These are phyloP conservation scores for Samia ricini DNA, from an alignment of 1,140 invertebrate species.

Conservation along the genomic window DNA sequence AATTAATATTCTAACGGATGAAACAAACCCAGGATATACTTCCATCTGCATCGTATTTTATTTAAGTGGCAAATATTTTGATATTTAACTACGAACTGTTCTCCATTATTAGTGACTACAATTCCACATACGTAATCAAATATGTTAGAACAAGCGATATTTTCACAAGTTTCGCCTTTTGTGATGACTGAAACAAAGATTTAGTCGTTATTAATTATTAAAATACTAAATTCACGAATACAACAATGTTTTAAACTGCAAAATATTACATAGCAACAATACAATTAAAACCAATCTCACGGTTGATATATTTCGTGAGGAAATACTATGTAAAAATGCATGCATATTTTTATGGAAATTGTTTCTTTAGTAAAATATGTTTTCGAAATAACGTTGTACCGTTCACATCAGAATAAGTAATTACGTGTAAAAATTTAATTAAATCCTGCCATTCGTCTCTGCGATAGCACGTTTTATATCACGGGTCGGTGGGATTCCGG, in stretches of 20 bases:
- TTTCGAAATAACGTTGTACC: constrained; percentile 26
- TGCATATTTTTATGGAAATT: constrained; percentile 6
- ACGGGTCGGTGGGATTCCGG: constrained; percentile 10
- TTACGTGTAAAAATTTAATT: constrained; percentile 31
- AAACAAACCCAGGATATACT: constrained; percentile 26
- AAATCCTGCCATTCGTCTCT: constrained; percentile 5
- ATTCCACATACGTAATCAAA: constrained; percentile 51
- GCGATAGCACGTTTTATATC: constrained; percentile 15
- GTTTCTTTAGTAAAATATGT: constrained; percentile 1
- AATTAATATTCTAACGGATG: background rate
- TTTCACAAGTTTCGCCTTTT: constrained; percentile 23
- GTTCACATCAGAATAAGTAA: constrained; percentile 16
- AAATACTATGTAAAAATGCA: background rate
- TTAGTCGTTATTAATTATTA: background rate
- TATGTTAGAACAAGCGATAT: constrained; percentile 46
- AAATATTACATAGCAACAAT: background rate
- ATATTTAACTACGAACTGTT: constrained; percentile 31
- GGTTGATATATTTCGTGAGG: background rate
- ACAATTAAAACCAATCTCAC: constrained; percentile 12
- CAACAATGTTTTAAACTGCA: background rate
- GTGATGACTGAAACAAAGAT: background rate
- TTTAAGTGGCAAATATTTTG: constrained; percentile 51
- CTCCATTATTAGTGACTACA: constrained; percentile 25
- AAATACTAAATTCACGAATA: background rate
- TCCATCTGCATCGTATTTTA: constrained; percentile 40